phyloP scores from a whole-genome alignment of 2,888 invertebrate genomes.

The Tipula helvola region DNA sequence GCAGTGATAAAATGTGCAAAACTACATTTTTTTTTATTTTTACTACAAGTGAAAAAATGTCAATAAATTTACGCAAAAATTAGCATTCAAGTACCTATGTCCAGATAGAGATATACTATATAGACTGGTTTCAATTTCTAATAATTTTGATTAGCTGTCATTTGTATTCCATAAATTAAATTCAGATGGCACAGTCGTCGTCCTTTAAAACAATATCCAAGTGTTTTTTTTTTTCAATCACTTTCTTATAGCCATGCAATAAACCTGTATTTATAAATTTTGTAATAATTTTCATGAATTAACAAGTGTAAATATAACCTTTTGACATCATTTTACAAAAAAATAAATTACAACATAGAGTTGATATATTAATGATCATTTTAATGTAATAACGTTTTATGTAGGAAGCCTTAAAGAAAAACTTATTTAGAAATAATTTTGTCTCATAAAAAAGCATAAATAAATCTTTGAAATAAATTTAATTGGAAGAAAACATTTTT shows the following conservation, averaged over 20 bases:
- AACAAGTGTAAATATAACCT: constrained; percentile 4
- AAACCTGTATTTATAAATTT: background rate
- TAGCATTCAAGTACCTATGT: background rate
- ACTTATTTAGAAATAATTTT: background rate
- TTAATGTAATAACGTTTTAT: background rate
- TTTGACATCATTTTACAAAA: background rate
- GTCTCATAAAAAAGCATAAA: background rate
- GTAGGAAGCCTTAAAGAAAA: background rate
- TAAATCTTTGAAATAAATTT: background rate
- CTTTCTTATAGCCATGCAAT: background rate
- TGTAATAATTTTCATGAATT: background rate
- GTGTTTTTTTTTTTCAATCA: background rate
- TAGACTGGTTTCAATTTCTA: background rate
- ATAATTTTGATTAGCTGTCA: background rate
- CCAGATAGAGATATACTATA: background rate
- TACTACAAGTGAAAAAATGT: background rate
- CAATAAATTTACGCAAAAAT: background rate
- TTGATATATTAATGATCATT: background rate
- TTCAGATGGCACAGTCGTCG: background rate
- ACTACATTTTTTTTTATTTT: background rate
- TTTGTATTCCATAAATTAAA: background rate
- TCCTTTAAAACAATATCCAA: background rate
- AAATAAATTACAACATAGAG: background rate
- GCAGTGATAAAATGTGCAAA: background rate
- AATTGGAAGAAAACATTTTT: background rate